Evolutionary conservation across 1,140 invertebrate genomes (phyloP), one percentile per base, ranked within the genome.

Genomic region (Drosophila oshimai): DNA sequence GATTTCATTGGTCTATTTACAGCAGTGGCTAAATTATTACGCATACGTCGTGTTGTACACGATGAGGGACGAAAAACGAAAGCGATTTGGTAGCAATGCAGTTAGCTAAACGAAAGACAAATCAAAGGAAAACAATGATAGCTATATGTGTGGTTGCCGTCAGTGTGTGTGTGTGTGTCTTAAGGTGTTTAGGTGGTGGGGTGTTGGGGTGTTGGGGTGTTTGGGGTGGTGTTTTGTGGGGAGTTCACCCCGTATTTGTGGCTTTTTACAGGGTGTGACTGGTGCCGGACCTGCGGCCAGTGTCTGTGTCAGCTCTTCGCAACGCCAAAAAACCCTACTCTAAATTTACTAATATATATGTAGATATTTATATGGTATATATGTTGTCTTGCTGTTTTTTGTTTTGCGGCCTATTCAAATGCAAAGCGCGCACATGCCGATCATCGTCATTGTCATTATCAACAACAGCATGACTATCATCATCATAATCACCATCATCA

Each of bases 391-490:
- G 28, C 45, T 53, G 57, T 49, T 65, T 24, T 37, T 24, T 58
- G n/a, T n/a, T 24, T 51, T 45, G 53, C 36, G 60, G 42, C 71
- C 81, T 87, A 86, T 86, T 86, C 44, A 68, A 86, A 87, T 80
- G 69, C 37, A 49, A 80, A 86, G 81, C 81, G 76, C 81, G 55
- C 62, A 54, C 81, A 86, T 87, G 80, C 80, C 80, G 83, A 83
- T 83, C 53, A 61, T 57, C 68, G 31, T 64, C 44, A 74, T 60
- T 24, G 76, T 75, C 34, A 70, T 49, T 37, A 50, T 68, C 33
- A 68, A 53, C 24, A 67, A 50, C 62, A 67, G 41, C 37, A 50
- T 24, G 46, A 50, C 57, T 49, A 54, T 29, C 36, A 37, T 46
- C 34, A 55, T 36, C 28, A 55, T 72, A 47, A 54, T 29, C 36